Evolutionary conservation across 2,113 vertebrate species (phyloP).

Genomic region (Lepus americanus): DNA sequence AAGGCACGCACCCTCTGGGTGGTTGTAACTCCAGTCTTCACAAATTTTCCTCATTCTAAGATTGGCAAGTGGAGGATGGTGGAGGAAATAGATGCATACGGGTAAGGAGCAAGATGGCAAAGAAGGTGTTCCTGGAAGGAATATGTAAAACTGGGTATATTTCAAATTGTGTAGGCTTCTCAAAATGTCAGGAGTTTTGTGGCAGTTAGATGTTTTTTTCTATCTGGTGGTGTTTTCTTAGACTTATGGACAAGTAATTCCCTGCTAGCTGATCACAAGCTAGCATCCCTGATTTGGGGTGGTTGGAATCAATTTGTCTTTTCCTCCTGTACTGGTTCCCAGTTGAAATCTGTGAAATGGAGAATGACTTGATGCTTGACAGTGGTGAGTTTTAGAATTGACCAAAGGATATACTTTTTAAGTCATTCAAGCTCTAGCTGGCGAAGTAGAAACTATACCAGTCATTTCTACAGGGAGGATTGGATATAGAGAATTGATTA

Average conservation of each 20-base stretch:
- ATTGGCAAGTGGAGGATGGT: not conserved
- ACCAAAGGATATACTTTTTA: not conserved
- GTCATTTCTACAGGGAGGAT: slow-evolving; percentile 5
- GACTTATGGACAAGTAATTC: not conserved
- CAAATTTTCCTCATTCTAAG: slow-evolving; percentile 57
- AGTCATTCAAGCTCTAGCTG: not conserved
- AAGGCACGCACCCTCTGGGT: slow-evolving; percentile 61
- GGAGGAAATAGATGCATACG: not conserved
- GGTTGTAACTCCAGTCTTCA: slow-evolving; percentile 47
- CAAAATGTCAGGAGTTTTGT: not conserved
- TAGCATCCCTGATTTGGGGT: not conserved
- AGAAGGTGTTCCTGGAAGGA: not conserved
- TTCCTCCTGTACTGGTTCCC: not conserved
- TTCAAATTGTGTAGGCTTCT: not conserved
- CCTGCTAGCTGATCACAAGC: not conserved
- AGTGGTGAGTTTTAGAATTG: slow-evolving; percentile 15
- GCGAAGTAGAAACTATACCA: not conserved
- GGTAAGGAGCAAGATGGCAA: not conserved
- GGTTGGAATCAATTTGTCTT: not conserved
- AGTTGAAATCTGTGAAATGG: not conserved
- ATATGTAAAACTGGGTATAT: not conserved
- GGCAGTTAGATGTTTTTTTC: not conserved
- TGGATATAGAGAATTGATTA: not conserved
- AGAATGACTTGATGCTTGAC: not conserved
- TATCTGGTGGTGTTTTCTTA: not conserved